Percentiles rank a stretch among this genome's conserved stretches.
Evolutionary conservation across 92 coral and sea anemone genomes (phyloP).

Genomic region (Porites rus): DNA sequence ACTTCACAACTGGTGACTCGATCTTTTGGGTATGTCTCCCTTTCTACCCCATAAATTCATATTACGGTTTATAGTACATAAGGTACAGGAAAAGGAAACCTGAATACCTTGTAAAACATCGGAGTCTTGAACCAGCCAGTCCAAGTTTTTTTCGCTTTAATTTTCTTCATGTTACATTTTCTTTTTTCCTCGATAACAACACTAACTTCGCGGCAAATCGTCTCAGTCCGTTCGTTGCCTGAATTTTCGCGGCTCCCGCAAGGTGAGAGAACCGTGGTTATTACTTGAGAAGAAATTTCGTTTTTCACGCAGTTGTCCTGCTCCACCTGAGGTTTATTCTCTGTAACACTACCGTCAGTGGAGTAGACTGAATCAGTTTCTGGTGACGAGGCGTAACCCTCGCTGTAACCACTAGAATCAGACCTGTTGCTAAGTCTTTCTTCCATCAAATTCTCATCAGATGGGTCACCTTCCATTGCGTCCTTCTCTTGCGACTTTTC

Average conservation of each 20-base stretch:
- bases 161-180: not conserved
- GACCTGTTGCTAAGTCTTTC: slow-evolving; percentile 35
- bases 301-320: not conserved
- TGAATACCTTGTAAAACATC: slow-evolving; percentile 76
- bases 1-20: too few relatives aligned
- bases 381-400: slow-evolving; percentile 47
- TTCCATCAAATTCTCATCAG: slow-evolving; percentile 1
- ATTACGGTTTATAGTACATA: not conserved
- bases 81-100: not conserved
- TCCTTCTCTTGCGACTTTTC: not conserved
- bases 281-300: not conserved
- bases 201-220: slow-evolving; percentile 20
- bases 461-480: not conserved
- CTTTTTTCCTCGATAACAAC: slow-evolving; percentile 12
- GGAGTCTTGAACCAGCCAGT: slow-evolving; percentile 72
- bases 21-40: not conserved
- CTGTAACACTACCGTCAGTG: not conserved
- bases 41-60: not conserved
- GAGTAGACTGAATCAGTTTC: slow-evolving; percentile 30
- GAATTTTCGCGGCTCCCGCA: slow-evolving; percentile 8
- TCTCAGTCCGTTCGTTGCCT: slow-evolving; percentile 3
- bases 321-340: not conserved
- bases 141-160: slow-evolving; percentile 59
- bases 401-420: slow-evolving; percentile 24
- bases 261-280: slow-evolving; percentile 5